These are phyloP conservation scores for Netta rufina DNA, from an alignment of 2,797 vertebrate species.

Conservation along the genomic window DNA sequence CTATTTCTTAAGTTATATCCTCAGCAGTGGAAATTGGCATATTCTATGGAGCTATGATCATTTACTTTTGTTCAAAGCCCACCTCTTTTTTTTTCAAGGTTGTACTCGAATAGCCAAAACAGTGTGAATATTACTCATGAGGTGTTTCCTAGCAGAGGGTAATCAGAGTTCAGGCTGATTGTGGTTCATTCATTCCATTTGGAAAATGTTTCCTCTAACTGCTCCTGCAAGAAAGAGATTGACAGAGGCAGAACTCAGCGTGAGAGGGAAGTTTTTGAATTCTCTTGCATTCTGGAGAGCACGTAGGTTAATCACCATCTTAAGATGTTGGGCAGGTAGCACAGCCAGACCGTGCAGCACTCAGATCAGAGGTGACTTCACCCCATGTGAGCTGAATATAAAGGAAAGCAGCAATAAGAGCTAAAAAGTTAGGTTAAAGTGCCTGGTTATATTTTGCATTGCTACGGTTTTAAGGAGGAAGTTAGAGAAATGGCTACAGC, in stretches of 20 bases:
- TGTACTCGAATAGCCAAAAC: not conserved
- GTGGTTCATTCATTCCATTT: not conserved
- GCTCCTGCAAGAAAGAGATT: not conserved
- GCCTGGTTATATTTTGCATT: not conserved
- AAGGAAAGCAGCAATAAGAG: not conserved
- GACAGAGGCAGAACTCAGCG: not conserved
- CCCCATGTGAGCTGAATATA: not conserved
- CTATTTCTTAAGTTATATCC: not conserved
- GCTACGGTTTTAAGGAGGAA: not conserved
- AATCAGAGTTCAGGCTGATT: not conserved
- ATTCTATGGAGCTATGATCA: not conserved
- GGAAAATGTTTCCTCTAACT: not conserved
- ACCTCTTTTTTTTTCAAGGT: not conserved
- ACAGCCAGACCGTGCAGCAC: not conserved
- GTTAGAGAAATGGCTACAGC: not conserved
- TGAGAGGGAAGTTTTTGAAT: not conserved
- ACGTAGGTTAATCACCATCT: slow-evolving; percentile 8
- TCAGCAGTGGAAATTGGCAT: not conserved
- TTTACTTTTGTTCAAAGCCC: not conserved
- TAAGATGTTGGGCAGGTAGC: slow-evolving; percentile 7
- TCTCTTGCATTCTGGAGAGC: slow-evolving; percentile 7
- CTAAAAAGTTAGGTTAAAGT: not conserved
- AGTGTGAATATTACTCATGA: not conserved
- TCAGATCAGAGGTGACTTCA: slow-evolving; percentile 13
- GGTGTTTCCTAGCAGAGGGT: not conserved